These are phyloP conservation scores for Spodoptera littoralis DNA, from an alignment of 2,888 invertebrate genomes.

Conservation along the genomic window DNA sequence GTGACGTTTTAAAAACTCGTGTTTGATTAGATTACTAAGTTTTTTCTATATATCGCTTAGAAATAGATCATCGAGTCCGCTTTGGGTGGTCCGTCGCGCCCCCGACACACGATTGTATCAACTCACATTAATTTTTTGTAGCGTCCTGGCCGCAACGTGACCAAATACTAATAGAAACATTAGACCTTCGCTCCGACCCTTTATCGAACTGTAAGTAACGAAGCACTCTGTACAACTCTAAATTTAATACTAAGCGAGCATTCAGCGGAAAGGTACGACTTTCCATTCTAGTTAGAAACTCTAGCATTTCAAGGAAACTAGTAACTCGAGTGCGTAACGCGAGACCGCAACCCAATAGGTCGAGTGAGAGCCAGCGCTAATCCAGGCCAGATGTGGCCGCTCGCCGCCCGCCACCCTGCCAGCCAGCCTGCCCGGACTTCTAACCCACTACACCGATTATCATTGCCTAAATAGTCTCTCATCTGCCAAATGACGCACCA, in stretches of 20 bases:
- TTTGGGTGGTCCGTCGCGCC: slow-evolving; percentile 75
- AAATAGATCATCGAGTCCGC: slow-evolving; percentile 67
- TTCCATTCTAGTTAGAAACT: slow-evolving; percentile 70
- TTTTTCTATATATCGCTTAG: slow-evolving; percentile 62
- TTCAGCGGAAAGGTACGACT: slow-evolving; percentile 49
- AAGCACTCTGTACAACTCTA: slow-evolving; percentile 58
- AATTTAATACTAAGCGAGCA: slow-evolving; percentile 65
- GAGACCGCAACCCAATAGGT: slow-evolving; percentile 78
- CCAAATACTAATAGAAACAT: slow-evolving; percentile 68
- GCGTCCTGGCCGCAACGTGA: slow-evolving; percentile 66
- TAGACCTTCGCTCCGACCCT: slow-evolving; percentile 36
- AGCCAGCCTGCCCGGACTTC: slow-evolving; percentile 76
- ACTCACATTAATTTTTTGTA: slow-evolving; percentile 71
- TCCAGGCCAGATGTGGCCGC: slow-evolving; percentile 77
- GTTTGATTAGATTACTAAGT: slow-evolving; percentile 65
- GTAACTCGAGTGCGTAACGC: slow-evolving; percentile 73
- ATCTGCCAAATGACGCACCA: slow-evolving; percentile 79
- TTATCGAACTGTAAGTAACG: slow-evolving; percentile 43
- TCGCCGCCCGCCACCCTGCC: slow-evolving; percentile 50
- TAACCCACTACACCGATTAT: slow-evolving; percentile 86
- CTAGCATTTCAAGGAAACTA: slow-evolving; percentile 71
- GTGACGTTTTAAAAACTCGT: slow-evolving; percentile 64
- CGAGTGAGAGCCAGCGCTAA: slow-evolving; percentile 69
- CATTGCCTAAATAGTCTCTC: slow-evolving; percentile 74
- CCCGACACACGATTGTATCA: slow-evolving; percentile 72